phyloP scores from a whole-genome alignment of 2,113 vertebrate species.

The Fregetta grallaria region DNA sequence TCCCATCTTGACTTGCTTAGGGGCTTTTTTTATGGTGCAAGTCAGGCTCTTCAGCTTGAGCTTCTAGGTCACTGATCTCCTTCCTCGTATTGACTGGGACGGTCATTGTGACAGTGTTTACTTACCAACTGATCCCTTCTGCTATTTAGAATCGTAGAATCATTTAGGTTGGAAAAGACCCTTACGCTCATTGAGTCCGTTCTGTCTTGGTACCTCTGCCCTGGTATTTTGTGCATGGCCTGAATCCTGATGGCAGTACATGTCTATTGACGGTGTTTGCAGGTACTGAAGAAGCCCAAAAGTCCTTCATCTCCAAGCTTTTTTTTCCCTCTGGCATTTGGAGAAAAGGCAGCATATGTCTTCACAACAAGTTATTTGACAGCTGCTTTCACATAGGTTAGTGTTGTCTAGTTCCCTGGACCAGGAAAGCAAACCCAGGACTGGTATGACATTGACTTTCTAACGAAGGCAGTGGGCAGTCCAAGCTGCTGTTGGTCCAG shows the following conservation, averaged over 20 bases:
- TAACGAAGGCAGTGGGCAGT: background rate
- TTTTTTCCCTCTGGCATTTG: background rate
- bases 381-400: rapidly evolving
- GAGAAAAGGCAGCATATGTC: background rate
- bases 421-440: background rate
- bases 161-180: background rate
- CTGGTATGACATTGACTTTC: background rate
- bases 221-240: background rate
- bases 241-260: background rate
- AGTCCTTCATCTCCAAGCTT: background rate
- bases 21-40: background rate
- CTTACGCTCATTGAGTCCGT: background rate
- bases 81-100: background rate
- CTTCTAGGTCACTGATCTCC: background rate
- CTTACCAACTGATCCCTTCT: background rate
- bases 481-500: background rate
- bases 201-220: background rate
- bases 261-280: background rate
- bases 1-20: background rate
- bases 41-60: background rate
- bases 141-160: background rate
- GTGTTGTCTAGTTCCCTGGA: background rate
- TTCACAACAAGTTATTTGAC: background rate
- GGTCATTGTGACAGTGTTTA: background rate
- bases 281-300: background rate